phyloP scores from a whole-genome alignment of 2,113 vertebrate genomes.

The Hippocampus guttulatus region DNA sequence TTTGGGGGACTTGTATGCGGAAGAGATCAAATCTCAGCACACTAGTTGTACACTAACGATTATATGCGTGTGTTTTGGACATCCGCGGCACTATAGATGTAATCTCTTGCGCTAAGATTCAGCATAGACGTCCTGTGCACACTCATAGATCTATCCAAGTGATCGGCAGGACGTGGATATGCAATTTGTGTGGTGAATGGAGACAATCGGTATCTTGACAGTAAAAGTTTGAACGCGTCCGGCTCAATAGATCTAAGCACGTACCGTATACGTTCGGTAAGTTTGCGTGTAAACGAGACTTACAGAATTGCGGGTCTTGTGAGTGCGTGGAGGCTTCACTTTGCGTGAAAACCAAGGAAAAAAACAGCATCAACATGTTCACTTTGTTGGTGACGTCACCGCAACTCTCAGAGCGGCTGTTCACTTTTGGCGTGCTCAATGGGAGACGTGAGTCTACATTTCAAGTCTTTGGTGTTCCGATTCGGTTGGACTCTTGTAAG shows the following conservation, averaged over 20 bases:
- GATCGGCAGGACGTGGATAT: too few relatives aligned
- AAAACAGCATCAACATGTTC: neutral
- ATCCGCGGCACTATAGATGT: too few relatives aligned
- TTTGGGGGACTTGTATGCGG: too few relatives aligned
- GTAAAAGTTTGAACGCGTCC: neutral
- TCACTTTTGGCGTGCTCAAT: neutral
- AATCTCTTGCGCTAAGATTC: too few relatives aligned
- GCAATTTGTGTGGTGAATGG: too few relatives aligned
- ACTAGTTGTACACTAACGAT: too few relatives aligned
- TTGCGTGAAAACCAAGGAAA: neutral
- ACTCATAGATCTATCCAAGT: too few relatives aligned
- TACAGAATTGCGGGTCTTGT: conserved; percentile 5
- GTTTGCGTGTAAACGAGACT: neutral
- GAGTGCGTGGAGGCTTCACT: neutral
- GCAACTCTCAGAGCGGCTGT: neutral
- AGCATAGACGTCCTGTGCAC: too few relatives aligned
- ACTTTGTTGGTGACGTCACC: neutral
- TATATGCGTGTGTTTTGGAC: too few relatives aligned
- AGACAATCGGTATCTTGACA: neutral
- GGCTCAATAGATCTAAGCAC: neutral
- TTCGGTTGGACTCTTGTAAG: neutral
- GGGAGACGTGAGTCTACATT: neutral
- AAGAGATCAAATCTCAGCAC: too few relatives aligned
- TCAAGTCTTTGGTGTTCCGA: neutral
- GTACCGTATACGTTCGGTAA: neutral